phyloP scores from a whole-genome alignment of 2,888 invertebrate species.

The Lacanobia oleracea region DNA sequence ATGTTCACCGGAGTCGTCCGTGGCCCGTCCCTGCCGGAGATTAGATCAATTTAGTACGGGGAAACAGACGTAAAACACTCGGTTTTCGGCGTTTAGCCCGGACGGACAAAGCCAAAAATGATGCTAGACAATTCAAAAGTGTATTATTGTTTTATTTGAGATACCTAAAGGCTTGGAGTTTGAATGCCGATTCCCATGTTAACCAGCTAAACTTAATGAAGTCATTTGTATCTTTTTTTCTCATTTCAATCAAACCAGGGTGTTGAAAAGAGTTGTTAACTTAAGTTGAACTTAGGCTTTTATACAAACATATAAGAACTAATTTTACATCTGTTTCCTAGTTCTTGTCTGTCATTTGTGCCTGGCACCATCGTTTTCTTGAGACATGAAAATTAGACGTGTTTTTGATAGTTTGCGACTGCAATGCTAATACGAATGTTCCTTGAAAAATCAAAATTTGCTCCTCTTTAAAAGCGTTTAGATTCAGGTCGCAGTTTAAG shows the following conservation, averaged over 20 bases:
- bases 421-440: no score
- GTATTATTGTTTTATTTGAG: background rate
- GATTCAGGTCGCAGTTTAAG: no score
- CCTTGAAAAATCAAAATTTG: no score
- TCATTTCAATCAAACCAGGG: no score
- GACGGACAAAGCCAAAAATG: background rate
- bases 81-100: conserved; percentile 30
- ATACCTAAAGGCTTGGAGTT: background rate
- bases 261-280: no score
- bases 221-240: no score
- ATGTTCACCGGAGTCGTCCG: conserved; percentile 80
- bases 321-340: background rate
- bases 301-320: no score
- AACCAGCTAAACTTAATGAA: no score
- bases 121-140: conserved; percentile 3
- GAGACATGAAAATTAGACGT: background rate
- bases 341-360: background rate
- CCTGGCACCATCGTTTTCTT: background rate
- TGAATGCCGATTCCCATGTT: background rate
- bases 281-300: no score
- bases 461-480: no score
- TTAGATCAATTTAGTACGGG: conserved; percentile 61
- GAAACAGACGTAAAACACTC: conserved; percentile 39
- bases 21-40: conserved; percentile 77
- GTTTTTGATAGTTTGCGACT: no score